Evolutionary conservation across 1,140 invertebrate genomes (phyloP).

Genomic region (Caerostris extrusa): DNA sequence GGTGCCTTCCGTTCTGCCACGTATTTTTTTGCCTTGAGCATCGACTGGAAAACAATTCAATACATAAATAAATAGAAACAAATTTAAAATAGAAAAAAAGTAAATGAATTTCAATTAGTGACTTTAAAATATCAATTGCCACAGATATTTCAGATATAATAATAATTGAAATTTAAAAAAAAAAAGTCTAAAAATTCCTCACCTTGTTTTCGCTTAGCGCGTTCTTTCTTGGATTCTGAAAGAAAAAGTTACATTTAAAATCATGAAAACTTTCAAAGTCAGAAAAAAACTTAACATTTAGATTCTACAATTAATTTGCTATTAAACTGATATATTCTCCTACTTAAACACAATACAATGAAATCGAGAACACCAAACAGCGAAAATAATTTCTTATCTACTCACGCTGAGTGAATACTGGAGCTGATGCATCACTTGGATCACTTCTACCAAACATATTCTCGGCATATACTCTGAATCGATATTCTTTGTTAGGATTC

Average conservation of each 20-base stretch:
- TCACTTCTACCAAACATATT: slow-evolving; percentile 98
- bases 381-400: slow-evolving; percentile 38
- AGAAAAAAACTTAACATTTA: no score
- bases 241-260: not conserved
- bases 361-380: not conserved
- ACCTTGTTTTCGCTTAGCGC: slow-evolving; percentile 40
- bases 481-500: slow-evolving; percentile 95
- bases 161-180: not conserved
- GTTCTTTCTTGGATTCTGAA: slow-evolving; percentile 67
- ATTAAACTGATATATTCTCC: no score
- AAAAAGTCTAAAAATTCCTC: not conserved
- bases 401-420: slow-evolving; percentile 77
- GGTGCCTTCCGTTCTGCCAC: slow-evolving; percentile 93
- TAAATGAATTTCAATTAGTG: not conserved
- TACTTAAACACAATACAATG: no score
- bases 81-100: not conserved
- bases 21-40: slow-evolving; percentile 94
- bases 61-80: not conserved
- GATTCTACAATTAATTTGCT: no score
- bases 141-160: not conserved
- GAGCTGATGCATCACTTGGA: slow-evolving; percentile 85
- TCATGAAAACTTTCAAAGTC: not conserved
- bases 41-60: slow-evolving; percentile 85
- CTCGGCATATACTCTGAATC: slow-evolving; percentile 97
- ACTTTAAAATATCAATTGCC: not conserved